phyloP scores from a whole-genome alignment of 2,797 vertebrate species.

The Sciurus vulgaris region DNA sequence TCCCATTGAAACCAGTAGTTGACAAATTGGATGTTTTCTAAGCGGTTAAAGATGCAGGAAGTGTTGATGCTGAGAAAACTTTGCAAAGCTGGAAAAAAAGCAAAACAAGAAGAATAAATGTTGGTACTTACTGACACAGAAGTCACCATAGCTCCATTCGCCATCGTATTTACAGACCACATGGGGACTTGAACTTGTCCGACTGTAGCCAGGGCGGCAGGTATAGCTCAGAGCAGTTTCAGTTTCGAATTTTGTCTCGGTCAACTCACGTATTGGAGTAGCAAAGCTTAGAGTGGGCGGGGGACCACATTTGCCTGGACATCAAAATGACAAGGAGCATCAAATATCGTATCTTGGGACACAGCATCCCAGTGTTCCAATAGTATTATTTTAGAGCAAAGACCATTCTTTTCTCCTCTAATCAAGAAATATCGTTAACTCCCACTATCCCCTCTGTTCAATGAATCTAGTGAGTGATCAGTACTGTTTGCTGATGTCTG shows the following conservation, averaged over 20 bases:
- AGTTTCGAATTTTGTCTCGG: slow-evolving; percentile 30
- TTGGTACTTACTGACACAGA: slow-evolving; percentile 86
- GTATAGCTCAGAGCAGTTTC: slow-evolving; percentile 71
- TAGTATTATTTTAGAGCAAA: background rate
- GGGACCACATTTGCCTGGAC: slow-evolving; percentile 81
- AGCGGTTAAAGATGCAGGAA: background rate
- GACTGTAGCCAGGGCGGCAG: slow-evolving; percentile 77
- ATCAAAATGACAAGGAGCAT: slow-evolving; percentile 16
- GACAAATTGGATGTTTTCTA: background rate
- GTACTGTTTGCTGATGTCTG: background rate
- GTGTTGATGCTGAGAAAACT: background rate
- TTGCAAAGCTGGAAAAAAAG: background rate
- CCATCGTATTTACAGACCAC: fast-evolving
- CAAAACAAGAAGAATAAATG: background rate
- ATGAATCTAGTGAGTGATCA: background rate
- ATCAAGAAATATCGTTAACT: slow-evolving; percentile 6
- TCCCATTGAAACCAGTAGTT: background rate
- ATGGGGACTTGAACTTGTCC: fast-evolving
- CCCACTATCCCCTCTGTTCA: background rate
- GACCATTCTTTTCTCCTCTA: background rate
- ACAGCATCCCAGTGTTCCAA: background rate
- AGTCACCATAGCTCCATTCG: fast-evolving
- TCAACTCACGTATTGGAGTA: background rate
- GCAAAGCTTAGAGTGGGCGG: slow-evolving; percentile 71
- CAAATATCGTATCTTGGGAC: background rate